Base-by-base conservation (phyloP, 2,113 vertebrate species). In the Alexandromys fortis region DNA sequence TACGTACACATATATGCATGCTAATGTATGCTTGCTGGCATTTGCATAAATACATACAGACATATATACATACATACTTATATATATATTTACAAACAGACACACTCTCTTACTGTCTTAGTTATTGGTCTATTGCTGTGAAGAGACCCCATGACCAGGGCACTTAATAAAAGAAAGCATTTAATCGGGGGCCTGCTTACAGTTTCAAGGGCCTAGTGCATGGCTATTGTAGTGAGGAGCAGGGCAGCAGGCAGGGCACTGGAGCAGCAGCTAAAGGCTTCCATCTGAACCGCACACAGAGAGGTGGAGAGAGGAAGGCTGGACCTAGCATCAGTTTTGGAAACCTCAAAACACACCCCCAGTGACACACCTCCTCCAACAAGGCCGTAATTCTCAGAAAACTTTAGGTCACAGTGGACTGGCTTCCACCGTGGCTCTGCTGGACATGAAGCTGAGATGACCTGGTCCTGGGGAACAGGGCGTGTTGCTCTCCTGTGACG, bases 361-460 rank as follows among this genome's bases (percentile, higher is more conserved):
- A 58, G 21, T 58, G 78, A 58, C 38, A 42, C 58, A 65, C 58
- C 58, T 42, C 14, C 21, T 42, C 72, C 38, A 42, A 24, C 38
- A 75, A 75, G 38, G 72, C 38, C 72, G 1, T 73, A 73, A 7
- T 21, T 72, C 28, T 33, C 9, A 7, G 19, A 5, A 52, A 24
- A 3, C 14, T 38, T 73, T 73, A 58, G 86, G 22, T 35, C n/a
- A 58, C 3, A 0, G 11, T 0, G 3, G 67, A 26, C 17, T 3
- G 33, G 1, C 16, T 47, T 49, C 17, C 45, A 2, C 6, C 1
- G 1, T 3, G 55, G 4, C 33, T 61, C 26, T 7, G 70, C 4
- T 8, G n/a, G 67, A 55, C 58, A 26, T 47, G 68, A 70, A 42
- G 16, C 33, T 2, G 3, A 45, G 21, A 30, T 38, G 0, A 2